These are phyloP conservation scores for Isichthys henryi DNA, from an alignment of 2,113 vertebrate species.

Conservation along the genomic window DNA sequence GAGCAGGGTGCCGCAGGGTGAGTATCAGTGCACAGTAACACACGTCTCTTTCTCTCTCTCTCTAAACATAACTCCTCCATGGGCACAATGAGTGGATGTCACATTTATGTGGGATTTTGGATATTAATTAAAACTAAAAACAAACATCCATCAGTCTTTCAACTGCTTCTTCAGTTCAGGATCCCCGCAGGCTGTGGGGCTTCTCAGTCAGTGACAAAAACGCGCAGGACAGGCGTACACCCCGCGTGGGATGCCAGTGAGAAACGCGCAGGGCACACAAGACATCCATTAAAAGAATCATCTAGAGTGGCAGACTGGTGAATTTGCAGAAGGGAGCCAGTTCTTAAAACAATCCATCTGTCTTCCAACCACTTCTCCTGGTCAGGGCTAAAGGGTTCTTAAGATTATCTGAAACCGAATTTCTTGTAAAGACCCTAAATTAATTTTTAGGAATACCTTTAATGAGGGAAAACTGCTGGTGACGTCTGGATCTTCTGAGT, in stretches of 20 bases:
- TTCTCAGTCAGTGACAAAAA: neutral
- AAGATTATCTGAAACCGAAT: neutral
- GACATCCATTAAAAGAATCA: neutral
- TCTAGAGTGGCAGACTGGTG: neutral
- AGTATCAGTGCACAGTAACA: neutral
- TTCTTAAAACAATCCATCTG: neutral
- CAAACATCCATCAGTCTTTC: neutral
- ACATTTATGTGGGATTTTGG: neutral
- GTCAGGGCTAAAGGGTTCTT: neutral
- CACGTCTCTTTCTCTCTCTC: neutral
- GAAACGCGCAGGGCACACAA: neutral
- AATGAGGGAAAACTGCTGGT: neutral
- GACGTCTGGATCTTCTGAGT: neutral
- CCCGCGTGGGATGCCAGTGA: neutral
- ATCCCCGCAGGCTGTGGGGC: neutral
- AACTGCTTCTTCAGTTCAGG: neutral
- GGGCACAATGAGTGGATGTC: neutral
- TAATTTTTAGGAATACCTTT: neutral
- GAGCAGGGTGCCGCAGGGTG: slow-evolving; percentile 20
- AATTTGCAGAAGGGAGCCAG: neutral
- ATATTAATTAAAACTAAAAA: neutral
- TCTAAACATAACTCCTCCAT: neutral
- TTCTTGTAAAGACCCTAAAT: neutral
- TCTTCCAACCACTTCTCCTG: neutral
- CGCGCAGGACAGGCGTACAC: neutral